A percentile compares a stretch with the other conserved stretches of the same genome.
Evolutionary conservation across 2,113 vertebrate genomes (phyloP).

Genomic region (Tachysurus fulvidraco): DNA sequence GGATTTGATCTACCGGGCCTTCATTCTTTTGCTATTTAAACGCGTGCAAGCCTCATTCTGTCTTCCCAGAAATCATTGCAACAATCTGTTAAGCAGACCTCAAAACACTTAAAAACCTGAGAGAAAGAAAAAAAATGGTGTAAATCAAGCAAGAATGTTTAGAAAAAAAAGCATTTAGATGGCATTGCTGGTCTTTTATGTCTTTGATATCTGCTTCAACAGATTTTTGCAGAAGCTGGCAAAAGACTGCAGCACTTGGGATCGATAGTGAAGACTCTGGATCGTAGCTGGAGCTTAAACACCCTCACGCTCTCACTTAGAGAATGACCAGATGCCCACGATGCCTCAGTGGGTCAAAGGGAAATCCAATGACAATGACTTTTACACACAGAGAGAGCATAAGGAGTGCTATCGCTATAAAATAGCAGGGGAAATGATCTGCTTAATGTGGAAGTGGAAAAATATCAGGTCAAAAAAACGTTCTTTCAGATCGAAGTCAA

Average conservation of each 20-base stretch:
- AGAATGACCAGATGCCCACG: conserved; percentile 12
- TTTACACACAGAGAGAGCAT: not conserved
- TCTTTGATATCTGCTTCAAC: conserved; percentile 73
- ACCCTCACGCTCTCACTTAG: not conserved
- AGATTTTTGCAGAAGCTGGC: conserved; percentile 63
- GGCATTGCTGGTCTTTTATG: conserved; percentile 73
- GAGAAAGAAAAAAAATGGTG: conserved; percentile 60
- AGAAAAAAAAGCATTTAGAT: conserved; percentile 64
- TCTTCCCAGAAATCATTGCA: conserved; percentile 77
- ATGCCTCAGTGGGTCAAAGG: conserved; percentile 7
- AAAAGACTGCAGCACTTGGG: conserved; percentile 48
- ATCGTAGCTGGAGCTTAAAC: conserved; percentile 46
- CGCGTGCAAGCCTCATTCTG: conserved; percentile 73
- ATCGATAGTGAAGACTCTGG: conserved; percentile 59
- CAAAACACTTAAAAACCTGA: conserved; percentile 71
- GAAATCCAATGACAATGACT: conserved; percentile 6
- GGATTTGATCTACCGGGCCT: conserved; percentile 76
- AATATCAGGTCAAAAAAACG: not conserved
- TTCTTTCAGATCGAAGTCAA: not conserved
- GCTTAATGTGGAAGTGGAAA: not conserved
- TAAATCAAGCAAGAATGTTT: conserved; percentile 77
- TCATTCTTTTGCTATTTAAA: conserved; percentile 74
- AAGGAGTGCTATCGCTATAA: too few relatives aligned
- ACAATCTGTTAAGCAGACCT: conserved; percentile 79
- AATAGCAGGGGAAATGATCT: not conserved